Percentiles rank a stretch among this genome's conserved stretches.
Evolutionary conservation across 1,140 invertebrate genomes (phyloP).

Genomic region (Argopecten irradians): DNA sequence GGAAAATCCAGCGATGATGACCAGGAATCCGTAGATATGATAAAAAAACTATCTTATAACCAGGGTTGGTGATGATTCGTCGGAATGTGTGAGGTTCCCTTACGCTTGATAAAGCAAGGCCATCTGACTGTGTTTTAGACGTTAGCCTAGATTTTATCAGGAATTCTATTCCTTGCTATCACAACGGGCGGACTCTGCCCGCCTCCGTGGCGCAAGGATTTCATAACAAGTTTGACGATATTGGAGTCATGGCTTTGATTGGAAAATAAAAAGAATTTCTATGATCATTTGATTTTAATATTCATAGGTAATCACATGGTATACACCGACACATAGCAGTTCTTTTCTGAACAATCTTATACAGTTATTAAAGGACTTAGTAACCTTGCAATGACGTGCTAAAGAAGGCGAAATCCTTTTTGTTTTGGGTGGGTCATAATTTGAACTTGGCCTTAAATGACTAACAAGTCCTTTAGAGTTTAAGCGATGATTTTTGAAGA

Average conservation of each 20-base stretch:
- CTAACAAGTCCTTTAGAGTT: too few species aligned
- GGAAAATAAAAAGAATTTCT: neutral
- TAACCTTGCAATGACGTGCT: too few species aligned
- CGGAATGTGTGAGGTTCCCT: neutral
- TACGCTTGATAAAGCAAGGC: neutral
- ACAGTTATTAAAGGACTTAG: too few species aligned
- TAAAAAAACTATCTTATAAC: neutral
- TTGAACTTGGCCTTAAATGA: too few species aligned
- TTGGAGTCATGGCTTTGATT: neutral
- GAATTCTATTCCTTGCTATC: too few species aligned
- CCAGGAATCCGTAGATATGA: conserved; percentile 9
- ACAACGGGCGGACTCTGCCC: neutral
- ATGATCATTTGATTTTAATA: neutral
- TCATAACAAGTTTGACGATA: neutral
- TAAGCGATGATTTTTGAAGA: too few species aligned
- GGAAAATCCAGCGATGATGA: conserved; percentile 14
- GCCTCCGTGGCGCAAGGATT: neutral
- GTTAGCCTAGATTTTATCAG: neutral
- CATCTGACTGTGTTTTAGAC: neutral
- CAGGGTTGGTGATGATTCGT: neutral
- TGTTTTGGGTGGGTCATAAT: too few species aligned
- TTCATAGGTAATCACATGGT: too few species aligned
- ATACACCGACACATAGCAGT: too few species aligned
- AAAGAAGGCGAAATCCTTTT: too few species aligned
- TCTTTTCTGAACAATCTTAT: too few species aligned